Evolutionary conservation across 2,888 invertebrate genomes (phyloP).

Genomic region (Pheosia tremula): DNA sequence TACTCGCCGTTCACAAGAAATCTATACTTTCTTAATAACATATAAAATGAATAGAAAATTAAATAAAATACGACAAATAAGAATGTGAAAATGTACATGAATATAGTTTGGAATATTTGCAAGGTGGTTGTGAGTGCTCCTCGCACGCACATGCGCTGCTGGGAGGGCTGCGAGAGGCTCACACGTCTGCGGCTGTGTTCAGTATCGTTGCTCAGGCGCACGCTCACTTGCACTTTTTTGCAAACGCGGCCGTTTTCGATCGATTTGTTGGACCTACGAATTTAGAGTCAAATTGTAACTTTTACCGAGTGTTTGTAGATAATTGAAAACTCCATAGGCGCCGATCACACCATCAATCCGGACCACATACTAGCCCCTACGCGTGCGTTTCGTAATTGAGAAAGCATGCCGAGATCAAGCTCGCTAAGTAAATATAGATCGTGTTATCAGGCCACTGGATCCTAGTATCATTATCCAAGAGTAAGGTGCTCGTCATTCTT

Average conservation of each 20-base stretch:
- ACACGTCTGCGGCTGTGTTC: background rate
- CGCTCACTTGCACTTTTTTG: background rate
- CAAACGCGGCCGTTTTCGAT: background rate
- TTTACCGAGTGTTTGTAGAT: background rate
- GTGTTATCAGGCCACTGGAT: no score
- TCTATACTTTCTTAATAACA: constrained; percentile 5
- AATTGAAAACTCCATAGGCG: no score
- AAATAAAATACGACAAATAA: constrained; percentile 2
- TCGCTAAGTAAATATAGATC: no score
- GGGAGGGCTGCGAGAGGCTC: background rate
- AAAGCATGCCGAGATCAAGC: no score
- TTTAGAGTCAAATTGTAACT: background rate
- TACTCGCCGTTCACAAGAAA: constrained; percentile 5
- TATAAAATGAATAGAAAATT: constrained; percentile 3
- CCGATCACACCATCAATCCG: no score
- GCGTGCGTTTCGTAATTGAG: no score
- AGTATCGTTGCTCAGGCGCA: background rate
- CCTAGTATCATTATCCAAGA: no score
- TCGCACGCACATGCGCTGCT: background rate
- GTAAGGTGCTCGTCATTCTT: no score
- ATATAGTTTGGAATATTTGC: background rate
- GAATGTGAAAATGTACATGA: background rate
- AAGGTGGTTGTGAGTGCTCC: background rate
- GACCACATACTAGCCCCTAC: no score
- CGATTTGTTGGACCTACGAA: background rate